phyloP scores from a whole-genome alignment of 2,888 invertebrate species.

The Sinopyrophorus schimmeli region DNA sequence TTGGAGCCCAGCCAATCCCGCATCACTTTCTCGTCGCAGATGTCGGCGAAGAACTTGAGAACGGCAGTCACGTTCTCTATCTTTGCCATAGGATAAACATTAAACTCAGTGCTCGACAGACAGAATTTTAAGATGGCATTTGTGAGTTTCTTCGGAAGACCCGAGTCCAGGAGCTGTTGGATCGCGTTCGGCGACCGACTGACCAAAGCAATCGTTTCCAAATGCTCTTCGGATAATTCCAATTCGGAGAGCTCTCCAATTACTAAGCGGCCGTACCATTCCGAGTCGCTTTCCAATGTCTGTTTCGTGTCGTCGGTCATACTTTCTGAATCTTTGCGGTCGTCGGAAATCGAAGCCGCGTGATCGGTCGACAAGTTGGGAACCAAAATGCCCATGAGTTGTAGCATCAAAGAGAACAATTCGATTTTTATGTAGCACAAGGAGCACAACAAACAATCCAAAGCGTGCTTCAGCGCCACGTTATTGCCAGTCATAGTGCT shows the following conservation, averaged over 20 bases:
- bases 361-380: slow-evolving; percentile 58
- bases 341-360: slow-evolving; percentile 63
- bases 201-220: slow-evolving; percentile 77
- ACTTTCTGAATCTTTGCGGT: slow-evolving; percentile 61
- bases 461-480: slow-evolving; percentile 76
- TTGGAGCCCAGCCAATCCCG: slow-evolving; percentile 85
- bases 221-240: slow-evolving; percentile 65
- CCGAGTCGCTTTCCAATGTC: slow-evolving; percentile 56
- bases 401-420: slow-evolving; percentile 72
- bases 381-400: slow-evolving; percentile 69
- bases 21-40: slow-evolving; percentile 79
- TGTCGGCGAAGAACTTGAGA: slow-evolving; percentile 79
- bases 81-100: slow-evolving; percentile 57
- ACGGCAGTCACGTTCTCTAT: slow-evolving; percentile 66
- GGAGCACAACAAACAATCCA: slow-evolving; percentile 86
- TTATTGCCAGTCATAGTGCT: slow-evolving; percentile 69
- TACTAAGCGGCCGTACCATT: slow-evolving; percentile 64
- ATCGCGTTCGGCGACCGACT: slow-evolving; percentile 81
- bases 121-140: slow-evolving; percentile 62
- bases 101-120: slow-evolving; percentile 41
- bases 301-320: slow-evolving; percentile 72
- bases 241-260: slow-evolving; percentile 61
- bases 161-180: slow-evolving; percentile 74
- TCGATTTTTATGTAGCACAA: slow-evolving; percentile 82
- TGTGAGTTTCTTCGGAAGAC: slow-evolving; percentile 67